Percentiles rank a stretch among this genome's conserved stretches.
phyloP scores from a whole-genome alignment of 2,888 invertebrate species.

The Liodrosophila aerea region DNA sequence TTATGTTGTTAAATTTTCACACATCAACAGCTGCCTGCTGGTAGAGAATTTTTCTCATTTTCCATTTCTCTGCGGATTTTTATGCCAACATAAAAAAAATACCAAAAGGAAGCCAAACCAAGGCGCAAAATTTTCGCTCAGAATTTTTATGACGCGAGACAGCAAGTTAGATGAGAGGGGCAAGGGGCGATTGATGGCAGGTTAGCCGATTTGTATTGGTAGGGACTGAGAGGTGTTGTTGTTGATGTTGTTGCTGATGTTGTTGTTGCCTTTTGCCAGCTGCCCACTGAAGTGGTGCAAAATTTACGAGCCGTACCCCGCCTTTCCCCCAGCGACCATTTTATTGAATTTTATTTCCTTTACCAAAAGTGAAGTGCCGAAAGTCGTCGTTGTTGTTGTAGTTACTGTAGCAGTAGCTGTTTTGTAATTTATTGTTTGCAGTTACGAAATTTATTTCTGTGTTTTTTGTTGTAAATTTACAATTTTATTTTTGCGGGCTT shows the following conservation, averaged over 20 bases:
- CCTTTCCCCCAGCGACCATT: conserved; percentile 35
- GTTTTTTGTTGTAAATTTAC: conserved; percentile 72
- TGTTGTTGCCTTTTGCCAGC: conserved; percentile 41
- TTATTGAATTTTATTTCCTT: conserved; percentile 72
- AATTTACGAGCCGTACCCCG: conserved; percentile 60
- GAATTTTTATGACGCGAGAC: conserved; percentile 48
- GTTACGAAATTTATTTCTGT: conserved; percentile 73
- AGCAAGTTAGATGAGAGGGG: neutral
- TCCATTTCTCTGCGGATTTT: conserved; percentile 46
- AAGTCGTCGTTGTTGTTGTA: conserved; percentile 38
- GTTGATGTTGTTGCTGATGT: conserved; percentile 1
- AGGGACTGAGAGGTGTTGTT: conserved; percentile 17
- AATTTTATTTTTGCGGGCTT: conserved; percentile 56
- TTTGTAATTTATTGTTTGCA: conserved; percentile 75
- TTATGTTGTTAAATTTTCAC: conserved; percentile 57
- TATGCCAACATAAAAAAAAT: conserved; percentile 51
- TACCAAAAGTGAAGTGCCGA: conserved; percentile 58
- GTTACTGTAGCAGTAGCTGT: conserved; percentile 43
- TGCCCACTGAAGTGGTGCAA: conserved; percentile 67
- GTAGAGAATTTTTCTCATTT: conserved; percentile 47
- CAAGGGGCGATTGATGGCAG: neutral
- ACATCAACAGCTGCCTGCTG: conserved; percentile 59
- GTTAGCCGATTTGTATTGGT: conserved; percentile 4
- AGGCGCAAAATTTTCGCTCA: conserved; percentile 53
- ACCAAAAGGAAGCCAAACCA: conserved; percentile 42